Evolutionary conservation across 2,113 vertebrate genomes (phyloP).

Genomic region (Rafetus swinhoei): DNA sequence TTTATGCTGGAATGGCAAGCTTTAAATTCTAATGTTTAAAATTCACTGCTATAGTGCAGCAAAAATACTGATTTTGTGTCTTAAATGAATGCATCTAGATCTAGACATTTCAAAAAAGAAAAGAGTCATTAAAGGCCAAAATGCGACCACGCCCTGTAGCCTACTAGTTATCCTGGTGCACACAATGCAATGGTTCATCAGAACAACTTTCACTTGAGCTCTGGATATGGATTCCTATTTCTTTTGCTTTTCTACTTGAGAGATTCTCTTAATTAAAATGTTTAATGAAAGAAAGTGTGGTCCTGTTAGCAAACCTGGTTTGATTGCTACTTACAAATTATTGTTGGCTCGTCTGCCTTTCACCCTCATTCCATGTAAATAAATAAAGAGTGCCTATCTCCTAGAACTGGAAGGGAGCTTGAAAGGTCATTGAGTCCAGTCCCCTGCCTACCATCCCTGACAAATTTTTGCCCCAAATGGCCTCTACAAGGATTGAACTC

Average conservation of each 20-base stretch:
- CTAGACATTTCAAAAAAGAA: neutral
- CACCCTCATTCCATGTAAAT: neutral
- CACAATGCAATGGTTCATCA: neutral
- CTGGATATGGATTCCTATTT: neutral
- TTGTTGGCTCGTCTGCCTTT: neutral
- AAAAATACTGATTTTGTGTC: neutral
- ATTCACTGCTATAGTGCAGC: neutral
- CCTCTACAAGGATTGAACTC: too few species aligned
- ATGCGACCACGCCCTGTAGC: neutral
- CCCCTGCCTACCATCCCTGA: too few species aligned
- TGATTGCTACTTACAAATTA: neutral
- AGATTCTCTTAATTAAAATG: neutral
- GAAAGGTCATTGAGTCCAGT: too few species aligned
- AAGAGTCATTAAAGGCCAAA: neutral
- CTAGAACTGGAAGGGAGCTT: too few species aligned
- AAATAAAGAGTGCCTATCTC: too few species aligned
- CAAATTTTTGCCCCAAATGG: too few species aligned
- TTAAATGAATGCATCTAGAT: neutral
- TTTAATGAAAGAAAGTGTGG: neutral
- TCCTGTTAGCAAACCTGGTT: neutral
- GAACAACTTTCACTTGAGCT: neutral
- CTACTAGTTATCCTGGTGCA: neutral
- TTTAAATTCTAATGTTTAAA: neutral
- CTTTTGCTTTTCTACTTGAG: neutral
- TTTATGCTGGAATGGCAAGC: neutral